These are phyloP conservation scores for Microctenopoma steveboyesi DNA, from an alignment of 2,797 vertebrate genomes.

Conservation along the genomic window DNA sequence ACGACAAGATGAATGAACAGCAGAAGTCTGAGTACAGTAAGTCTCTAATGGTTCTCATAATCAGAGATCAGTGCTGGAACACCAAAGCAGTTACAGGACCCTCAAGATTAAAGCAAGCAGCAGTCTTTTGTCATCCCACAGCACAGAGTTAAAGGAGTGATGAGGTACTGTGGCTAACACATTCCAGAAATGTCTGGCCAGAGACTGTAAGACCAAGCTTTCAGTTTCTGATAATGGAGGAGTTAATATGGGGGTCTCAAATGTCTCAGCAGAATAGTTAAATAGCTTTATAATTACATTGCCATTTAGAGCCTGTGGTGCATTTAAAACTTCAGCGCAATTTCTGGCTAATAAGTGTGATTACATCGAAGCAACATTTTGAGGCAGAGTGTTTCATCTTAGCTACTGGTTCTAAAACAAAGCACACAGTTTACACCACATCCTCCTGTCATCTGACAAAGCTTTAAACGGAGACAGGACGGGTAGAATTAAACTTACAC, in stretches of 20 bases:
- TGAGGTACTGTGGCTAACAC: constrained; percentile 57
- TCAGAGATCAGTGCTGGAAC: constrained; percentile 50
- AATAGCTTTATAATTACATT: constrained; percentile 63
- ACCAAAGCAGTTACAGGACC: constrained; percentile 47
- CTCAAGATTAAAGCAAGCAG: constrained; percentile 66
- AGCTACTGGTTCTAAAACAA: constrained; percentile 25
- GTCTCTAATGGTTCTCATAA: constrained; percentile 45
- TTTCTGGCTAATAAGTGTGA: constrained; percentile 56
- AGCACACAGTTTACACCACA: constrained; percentile 3
- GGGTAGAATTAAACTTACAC: neutral
- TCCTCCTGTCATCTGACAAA: constrained; percentile 8
- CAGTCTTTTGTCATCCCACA: constrained; percentile 47
- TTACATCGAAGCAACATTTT: constrained; percentile 43
- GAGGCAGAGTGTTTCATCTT: constrained; percentile 30
- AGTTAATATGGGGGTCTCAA: constrained; percentile 44
- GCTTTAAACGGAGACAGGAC: neutral
- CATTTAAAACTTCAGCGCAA: constrained; percentile 50
- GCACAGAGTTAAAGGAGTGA: constrained; percentile 49
- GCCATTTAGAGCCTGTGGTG: constrained; percentile 49
- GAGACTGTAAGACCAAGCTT: constrained; percentile 36
- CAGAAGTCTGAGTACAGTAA: constrained; percentile 38
- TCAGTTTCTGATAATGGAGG: constrained; percentile 57
- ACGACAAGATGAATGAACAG: constrained; percentile 54
- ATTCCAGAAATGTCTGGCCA: constrained; percentile 64
- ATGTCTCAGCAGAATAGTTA: constrained; percentile 55